These are phyloP conservation scores for Amphipoea oculea DNA, from an alignment of 2,888 invertebrate genomes.

Conservation along the genomic window DNA sequence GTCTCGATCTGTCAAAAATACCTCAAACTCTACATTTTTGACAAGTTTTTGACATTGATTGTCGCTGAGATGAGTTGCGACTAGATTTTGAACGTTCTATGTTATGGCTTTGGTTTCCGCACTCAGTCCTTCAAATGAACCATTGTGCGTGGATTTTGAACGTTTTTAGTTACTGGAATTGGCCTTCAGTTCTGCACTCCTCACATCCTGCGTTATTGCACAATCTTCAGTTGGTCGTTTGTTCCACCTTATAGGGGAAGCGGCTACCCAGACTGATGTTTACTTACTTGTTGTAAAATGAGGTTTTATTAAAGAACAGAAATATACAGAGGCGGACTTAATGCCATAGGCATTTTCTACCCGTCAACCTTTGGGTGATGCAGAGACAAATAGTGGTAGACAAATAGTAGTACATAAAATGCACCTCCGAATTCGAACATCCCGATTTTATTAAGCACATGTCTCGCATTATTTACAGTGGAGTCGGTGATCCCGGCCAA, in stretches of 20 bases:
- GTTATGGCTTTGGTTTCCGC: too few relatives aligned
- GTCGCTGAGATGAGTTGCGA: too few relatives aligned
- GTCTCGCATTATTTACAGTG: constrained; percentile 79
- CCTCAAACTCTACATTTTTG: too few relatives aligned
- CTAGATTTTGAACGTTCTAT: too few relatives aligned
- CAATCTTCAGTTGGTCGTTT: background rate
- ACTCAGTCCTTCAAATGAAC: too few relatives aligned
- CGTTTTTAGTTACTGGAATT: background rate
- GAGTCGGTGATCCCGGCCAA: constrained; percentile 77
- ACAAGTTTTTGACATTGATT: too few relatives aligned
- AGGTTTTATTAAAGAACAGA: background rate
- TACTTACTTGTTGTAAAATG: background rate
- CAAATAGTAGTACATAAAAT: constrained; percentile 42
- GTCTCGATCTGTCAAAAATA: too few relatives aligned
- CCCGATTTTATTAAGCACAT: constrained; percentile 78
- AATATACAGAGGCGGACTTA: too few relatives aligned
- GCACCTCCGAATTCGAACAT: constrained; percentile 59
- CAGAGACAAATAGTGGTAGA: too few relatives aligned
- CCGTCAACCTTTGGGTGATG: too few relatives aligned
- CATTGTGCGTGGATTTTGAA: too few relatives aligned
- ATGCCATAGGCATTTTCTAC: too few relatives aligned
- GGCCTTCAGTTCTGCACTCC: background rate
- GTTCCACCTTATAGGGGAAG: background rate
- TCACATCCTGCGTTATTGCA: background rate
- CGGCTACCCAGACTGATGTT: background rate